These are phyloP conservation scores for Athene cunicularia DNA, from an alignment of 2,113 vertebrate species.

Conservation along the genomic window DNA sequence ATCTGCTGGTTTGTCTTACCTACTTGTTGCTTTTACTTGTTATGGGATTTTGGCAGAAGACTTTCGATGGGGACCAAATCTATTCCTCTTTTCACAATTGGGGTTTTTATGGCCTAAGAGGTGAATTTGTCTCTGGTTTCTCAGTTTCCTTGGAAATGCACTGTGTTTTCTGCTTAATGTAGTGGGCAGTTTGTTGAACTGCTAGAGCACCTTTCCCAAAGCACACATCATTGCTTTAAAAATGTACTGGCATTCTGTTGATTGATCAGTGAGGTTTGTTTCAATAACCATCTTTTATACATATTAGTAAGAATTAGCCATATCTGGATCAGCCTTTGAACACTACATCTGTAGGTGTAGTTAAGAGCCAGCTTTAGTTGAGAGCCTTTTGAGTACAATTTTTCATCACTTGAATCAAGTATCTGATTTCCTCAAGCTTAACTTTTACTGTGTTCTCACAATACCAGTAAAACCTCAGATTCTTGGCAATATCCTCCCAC, in stretches of 20 bases:
- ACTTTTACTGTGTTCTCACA: background rate
- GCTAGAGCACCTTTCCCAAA: background rate
- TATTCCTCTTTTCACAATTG: background rate
- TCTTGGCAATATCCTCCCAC: background rate
- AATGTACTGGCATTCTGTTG: background rate
- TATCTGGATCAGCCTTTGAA: background rate
- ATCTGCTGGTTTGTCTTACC: background rate
- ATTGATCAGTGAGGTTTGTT: background rate
- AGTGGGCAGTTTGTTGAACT: background rate
- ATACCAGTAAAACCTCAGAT: background rate
- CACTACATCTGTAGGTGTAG: background rate
- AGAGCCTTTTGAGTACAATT: background rate
- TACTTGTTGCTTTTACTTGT: background rate
- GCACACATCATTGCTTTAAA: background rate
- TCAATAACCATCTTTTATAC: background rate
- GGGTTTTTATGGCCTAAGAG: background rate
- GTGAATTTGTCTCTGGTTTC: background rate
- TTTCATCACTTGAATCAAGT: background rate
- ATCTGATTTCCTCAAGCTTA: background rate
- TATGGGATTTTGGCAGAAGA: background rate
- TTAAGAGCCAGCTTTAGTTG: background rate
- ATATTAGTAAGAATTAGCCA: background rate
- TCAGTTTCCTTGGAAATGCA: background rate
- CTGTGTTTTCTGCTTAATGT: background rate
- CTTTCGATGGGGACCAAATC: background rate